Percentiles rank a stretch among this genome's conserved stretches.
These are phyloP conservation scores for Neria commutata DNA, from an alignment of 2,888 invertebrate genomes.

Conservation along the genomic window DNA sequence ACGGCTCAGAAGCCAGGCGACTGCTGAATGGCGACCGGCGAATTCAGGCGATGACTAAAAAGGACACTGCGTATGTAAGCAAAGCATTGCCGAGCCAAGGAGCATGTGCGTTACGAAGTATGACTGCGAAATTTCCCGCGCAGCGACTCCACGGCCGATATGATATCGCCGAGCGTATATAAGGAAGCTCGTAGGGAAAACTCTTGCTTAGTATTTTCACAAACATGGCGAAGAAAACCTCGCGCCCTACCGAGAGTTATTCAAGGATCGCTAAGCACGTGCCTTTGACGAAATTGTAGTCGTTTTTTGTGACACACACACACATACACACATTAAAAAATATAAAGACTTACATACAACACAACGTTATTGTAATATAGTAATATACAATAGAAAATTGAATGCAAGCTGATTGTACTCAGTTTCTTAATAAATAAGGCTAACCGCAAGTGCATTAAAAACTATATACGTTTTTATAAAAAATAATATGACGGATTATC, in stretches of 20 bases:
- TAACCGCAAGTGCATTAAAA: no score
- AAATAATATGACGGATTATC: no score
- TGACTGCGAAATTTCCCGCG: slow-evolving; percentile 50
- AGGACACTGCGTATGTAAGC: slow-evolving; percentile 15
- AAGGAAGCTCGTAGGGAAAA: slow-evolving; percentile 40
- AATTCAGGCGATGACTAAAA: slow-evolving; percentile 25
- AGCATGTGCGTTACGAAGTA: slow-evolving; percentile 29
- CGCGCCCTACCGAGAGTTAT: slow-evolving; percentile 16
- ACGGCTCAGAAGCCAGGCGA: slow-evolving; percentile 42
- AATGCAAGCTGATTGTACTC: no score
- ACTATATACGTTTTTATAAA: no score
- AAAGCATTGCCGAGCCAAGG: slow-evolving; percentile 24
- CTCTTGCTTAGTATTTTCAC: slow-evolving; percentile 48
- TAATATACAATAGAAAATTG: no score
- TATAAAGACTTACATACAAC: neutral
- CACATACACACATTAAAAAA: neutral
- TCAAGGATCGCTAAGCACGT: slow-evolving; percentile 1
- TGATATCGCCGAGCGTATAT: slow-evolving; percentile 42
- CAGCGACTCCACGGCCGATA: slow-evolving; percentile 23
- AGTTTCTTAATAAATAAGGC: no score
- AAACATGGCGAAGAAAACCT: slow-evolving; percentile 46
- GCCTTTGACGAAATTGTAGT: neutral
- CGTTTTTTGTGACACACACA: neutral
- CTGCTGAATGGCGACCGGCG: slow-evolving; percentile 50
- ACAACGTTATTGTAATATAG: no score